Base-by-base conservation (phyloP, 2,888 invertebrate species). In the Clunio marinus region DNA sequence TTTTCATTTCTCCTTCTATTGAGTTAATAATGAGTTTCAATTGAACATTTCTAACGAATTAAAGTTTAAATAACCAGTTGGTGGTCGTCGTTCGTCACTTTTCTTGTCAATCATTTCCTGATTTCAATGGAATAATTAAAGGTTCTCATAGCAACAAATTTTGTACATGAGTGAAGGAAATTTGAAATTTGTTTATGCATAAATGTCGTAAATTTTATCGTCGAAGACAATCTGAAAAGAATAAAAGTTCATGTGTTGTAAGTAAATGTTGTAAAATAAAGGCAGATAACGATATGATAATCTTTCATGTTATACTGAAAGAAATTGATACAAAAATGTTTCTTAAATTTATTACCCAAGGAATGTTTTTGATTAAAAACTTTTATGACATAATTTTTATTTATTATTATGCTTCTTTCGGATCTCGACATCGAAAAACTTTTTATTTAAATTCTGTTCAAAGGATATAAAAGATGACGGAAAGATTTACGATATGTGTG, bases 81-180 rank as follows among this genome's bases (percentile, higher is more conserved):
- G 60, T 60, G 60, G 60, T 60, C 37, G 60, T 60, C 41, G 60
- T 41, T 15, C 35, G 60, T 60, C 60, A 22, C 58, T 58, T 37
- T 37, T 60, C 24, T 15, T 60, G 60, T 60, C 60, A 60, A 60
- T 60, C 60, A 60, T 60, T 60, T 60, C 60, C 60, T 15, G 13
- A n/a, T 27, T 32, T 55, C 2, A 24, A 5, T 41, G 3, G 10
- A 41, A 41, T 41, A 41, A 41, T 41, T 41, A 41, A n/a, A 41
- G 41, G 41, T 5, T 41, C 8, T n/a, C n/a, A n/a, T n/a, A n/a
- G n/a, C n/a, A n/a, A n/a, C n/a, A n/a, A n/a, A n/a, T n/a, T 32
- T 8, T 32, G 8, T 32, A 7, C 32, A 32, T 4, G 8, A 32
- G 8, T 32, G 5, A 32, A 32, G 32, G 32, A 32, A 32, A 32